Evolutionary conservation across 2,888 invertebrate species (phyloP), one percentile per base, ranked within the genome.

Genomic region (Nomada ruficornis): DNA sequence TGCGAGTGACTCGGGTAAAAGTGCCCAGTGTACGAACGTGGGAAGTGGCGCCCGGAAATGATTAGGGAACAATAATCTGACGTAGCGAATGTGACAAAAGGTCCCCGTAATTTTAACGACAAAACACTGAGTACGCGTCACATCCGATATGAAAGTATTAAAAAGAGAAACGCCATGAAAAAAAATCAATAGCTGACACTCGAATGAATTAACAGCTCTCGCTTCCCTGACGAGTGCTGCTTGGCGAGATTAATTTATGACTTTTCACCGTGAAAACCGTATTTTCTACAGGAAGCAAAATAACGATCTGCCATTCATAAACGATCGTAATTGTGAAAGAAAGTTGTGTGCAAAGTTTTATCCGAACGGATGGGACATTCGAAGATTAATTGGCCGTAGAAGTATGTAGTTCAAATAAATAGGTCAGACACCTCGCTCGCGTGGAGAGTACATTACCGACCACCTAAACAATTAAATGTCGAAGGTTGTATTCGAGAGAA

Each of bases 21-120:
- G 70, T 64, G 55, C 55, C n/a, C 50, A 15, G 52, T 10, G 70
- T 69, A 73, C 77, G 69, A 82, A 82, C 83, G 82, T 83, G 83
- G 77, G 83, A 83, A 82, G 82, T 65, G 57, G 64, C 62, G 73
- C 73, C 82, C 69, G 83, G 82, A 83, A 83, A 82, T 77, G 73
- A 73, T 80, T 50, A 55, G 42, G 63, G 77, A 77, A 82, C 69
- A 73, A 77, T 73, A 81, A 62, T 68, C 57, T 68, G 62, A 76
- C 63, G 68, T 54, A 55, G 76, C 82, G 23, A 76, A 50, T 68
- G 55, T 72, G 71, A 72, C 68, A 68, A 82, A 77, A 77, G 50
- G 29, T 2, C 13, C 11, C 18, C 50, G 50, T 36, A 55, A 68
- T 63, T 42, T n/a, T 47, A 26, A n/a, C 26, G 29, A 76, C 64